Conservation (phyloP, 2,888 invertebrate species). For the Gasteruption jaculator region DNA sequence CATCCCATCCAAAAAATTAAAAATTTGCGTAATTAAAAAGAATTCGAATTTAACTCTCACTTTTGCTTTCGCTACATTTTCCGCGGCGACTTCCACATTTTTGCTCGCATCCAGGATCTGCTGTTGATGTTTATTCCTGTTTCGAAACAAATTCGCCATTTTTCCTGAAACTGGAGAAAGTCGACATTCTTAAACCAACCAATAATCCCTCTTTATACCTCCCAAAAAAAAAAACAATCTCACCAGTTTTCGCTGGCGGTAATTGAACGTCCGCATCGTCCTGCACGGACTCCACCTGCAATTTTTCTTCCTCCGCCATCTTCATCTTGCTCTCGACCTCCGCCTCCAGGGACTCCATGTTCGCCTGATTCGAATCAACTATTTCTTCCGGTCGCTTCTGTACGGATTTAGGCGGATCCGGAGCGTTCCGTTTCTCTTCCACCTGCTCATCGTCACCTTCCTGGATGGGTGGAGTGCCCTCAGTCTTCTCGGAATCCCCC, state of each 20-base stretch:
- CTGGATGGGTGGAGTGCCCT: slow-evolving; percentile 38
- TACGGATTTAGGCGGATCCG: no score
- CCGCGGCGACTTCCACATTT: no score
- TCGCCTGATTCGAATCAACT: slow-evolving; percentile 29
- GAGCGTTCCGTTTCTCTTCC: slow-evolving; percentile 23
- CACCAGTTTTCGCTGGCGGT: slow-evolving; percentile 32
- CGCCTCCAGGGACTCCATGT: slow-evolving; percentile 22
- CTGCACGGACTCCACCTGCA: slow-evolving; percentile 45
- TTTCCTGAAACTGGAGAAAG: slow-evolving; percentile 27
- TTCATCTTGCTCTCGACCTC: slow-evolving; percentile 42
- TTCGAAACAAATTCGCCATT: slow-evolving; percentile 37
- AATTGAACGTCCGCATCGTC: slow-evolving; percentile 43
- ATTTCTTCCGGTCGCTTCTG: no score
- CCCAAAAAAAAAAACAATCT: slow-evolving; percentile 2
- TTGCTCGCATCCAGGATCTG: no score
- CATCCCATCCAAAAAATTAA: no score
- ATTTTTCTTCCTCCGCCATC: slow-evolving; percentile 41
- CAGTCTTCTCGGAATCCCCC: slow-evolving; percentile 4
- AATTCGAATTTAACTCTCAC: no score
- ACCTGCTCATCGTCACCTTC: no score
- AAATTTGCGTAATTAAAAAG: no score
- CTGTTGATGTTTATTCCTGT: slow-evolving; percentile 29
- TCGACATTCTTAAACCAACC: neutral
- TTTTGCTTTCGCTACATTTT: no score
- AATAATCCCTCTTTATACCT: slow-evolving; percentile 1